Conservation (phyloP, 2,888 invertebrate species). For the Drosophila nr. medialis region DNA sequence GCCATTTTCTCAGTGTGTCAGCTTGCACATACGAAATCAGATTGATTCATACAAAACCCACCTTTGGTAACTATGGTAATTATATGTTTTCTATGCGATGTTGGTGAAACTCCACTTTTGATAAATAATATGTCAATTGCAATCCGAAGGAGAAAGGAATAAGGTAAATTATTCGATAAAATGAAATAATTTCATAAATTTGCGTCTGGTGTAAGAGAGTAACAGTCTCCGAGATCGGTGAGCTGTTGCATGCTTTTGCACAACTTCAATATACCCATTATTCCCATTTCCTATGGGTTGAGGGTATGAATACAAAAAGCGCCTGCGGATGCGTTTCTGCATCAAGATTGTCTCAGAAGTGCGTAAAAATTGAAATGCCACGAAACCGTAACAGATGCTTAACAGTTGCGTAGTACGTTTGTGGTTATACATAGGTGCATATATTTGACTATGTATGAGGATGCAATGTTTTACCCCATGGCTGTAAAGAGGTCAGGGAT, state of each 20-base stretch:
- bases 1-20: too few species aligned
- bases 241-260: neutral
- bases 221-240: neutral
- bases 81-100: neutral
- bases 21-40: neutral
- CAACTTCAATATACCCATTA: neutral
- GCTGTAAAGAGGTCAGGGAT: slow-evolving; percentile 51
- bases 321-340: slow-evolving; percentile 76
- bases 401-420: slow-evolving; percentile 43
- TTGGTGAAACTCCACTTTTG: neutral
- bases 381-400: slow-evolving; percentile 67
- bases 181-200: neutral
- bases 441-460: slow-evolving; percentile 52
- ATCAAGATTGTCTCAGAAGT: slow-evolving; percentile 73
- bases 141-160: neutral
- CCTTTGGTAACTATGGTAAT: neutral
- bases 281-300: neutral
- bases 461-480: slow-evolving; percentile 39
- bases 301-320: slow-evolving; percentile 3
- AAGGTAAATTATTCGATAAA: neutral
- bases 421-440: slow-evolving; percentile 29
- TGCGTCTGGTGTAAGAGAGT: neutral
- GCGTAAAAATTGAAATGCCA: slow-evolving; percentile 70
- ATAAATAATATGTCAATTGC: neutral
- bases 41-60: too few species aligned